Evolutionary conservation across 2,113 vertebrate genomes (phyloP).

Genomic region (Pipra filicauda): DNA sequence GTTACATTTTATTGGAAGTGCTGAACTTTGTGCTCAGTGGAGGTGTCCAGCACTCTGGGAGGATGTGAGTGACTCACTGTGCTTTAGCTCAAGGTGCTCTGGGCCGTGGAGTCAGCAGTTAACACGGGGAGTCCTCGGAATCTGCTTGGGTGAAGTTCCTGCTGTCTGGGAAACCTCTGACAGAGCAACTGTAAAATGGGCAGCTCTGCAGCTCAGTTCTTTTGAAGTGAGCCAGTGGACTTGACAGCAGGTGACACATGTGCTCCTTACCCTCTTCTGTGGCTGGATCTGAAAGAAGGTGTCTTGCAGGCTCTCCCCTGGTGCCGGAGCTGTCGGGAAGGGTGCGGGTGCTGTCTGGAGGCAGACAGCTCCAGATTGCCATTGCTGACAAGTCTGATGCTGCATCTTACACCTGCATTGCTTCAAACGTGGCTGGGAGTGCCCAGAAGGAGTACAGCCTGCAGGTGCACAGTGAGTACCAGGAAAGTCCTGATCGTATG

Average conservation of each 20-base stretch:
- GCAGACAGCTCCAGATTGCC: slow-evolving; percentile 90
- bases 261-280: neutral
- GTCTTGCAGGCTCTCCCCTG: slow-evolving; percentile 77
- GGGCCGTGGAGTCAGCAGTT: neutral
- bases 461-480: slow-evolving; percentile 85
- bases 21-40: neutral
- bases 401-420: slow-evolving; percentile 85
- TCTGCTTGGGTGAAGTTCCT: neutral
- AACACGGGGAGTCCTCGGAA: neutral
- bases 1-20: neutral
- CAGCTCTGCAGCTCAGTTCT: neutral
- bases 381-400: slow-evolving; percentile 79
- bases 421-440: slow-evolving; percentile 85
- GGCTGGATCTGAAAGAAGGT: neutral
- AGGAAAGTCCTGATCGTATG: neutral
- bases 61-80: neutral
- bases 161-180: neutral
- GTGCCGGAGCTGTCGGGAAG: slow-evolving; percentile 69
- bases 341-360: slow-evolving; percentile 86
- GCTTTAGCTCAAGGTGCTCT: neutral
- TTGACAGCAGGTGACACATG: accelerated
- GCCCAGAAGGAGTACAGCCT: slow-evolving; percentile 85
- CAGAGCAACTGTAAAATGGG: neutral
- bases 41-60: neutral
- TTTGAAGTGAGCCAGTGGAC: neutral